Base-by-base conservation (phyloP, 2,797 vertebrate species). In the Pristis pectinata region DNA sequence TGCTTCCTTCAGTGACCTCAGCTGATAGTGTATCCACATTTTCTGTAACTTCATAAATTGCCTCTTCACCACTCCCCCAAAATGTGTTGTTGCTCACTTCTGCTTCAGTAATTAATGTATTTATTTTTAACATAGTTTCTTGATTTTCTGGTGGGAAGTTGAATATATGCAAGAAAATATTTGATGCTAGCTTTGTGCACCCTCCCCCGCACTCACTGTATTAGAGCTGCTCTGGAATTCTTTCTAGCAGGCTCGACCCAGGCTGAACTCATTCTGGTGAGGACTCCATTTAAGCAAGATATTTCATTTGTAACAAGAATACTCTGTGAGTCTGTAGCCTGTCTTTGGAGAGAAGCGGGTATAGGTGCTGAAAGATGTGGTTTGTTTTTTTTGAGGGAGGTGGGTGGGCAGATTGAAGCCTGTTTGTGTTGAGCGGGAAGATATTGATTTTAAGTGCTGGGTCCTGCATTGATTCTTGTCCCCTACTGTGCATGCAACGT, bases 401-500 rank as follows among this genome's bases (percentile, higher is more conserved):
- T 24, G 27, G 27, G 41, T 94, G 70, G 70, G 70, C 27, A 53
- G 44, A 94, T 49, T 49, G 27, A 72, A 94, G 70, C 41, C 67
- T 94, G 92, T 94, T 53, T 74, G 49, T 56, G 92, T 76, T 49
- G 67, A 76, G 41, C 72, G 44, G 41, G 59, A 91, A 91, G 59
- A 70, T 94, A 94, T 94, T 94, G 94, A 94, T 91, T 89, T 74
- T 85, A 85, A 94, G 41, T 94, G 94, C 80, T 59, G 85, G 30
- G 83, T 91, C 94, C 94, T 91, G 94, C 67, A 92, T 94, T 95
- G 95, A 95, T 95, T 95, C 94, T 85, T 76, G 77, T 94, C 91
- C 94, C 94, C 94, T 95, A 95, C 83, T 91, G 82, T 74, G 94
- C 95, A 95, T 95, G 95, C 95, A 95, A 94, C 94, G 94, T 95